These are phyloP conservation scores for Nasonia vitripennis DNA, from an alignment of 1,140 invertebrate genomes.

Conservation along the genomic window DNA sequence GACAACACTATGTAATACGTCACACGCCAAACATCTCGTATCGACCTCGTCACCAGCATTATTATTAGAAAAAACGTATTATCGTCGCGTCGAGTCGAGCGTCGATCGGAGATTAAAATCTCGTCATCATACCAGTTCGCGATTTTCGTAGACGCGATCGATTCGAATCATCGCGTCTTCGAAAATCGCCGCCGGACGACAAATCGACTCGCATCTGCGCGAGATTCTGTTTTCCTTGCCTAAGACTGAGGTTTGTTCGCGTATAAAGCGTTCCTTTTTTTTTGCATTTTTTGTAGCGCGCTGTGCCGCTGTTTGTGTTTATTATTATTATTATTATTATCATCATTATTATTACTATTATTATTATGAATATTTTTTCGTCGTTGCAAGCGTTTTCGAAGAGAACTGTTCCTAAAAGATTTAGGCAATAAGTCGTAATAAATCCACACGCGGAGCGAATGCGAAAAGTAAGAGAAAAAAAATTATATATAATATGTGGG, in stretches of 20 bases:
- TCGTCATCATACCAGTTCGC: slow-evolving; percentile 22
- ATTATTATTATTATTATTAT: slow-evolving; percentile 35
- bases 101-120: background rate
- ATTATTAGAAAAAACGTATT: slow-evolving; percentile 65
- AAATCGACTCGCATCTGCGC: slow-evolving; percentile 30
- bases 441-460: slow-evolving; percentile 40
- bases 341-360: slow-evolving; percentile 40
- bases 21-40: slow-evolving; percentile 58
- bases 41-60: slow-evolving; percentile 49
- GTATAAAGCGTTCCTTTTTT: slow-evolving; percentile 55
- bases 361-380: slow-evolving; percentile 46
- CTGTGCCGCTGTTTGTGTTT: slow-evolving; percentile 20
- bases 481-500: slow-evolving; percentile 14
- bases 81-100: slow-evolving; percentile 40
- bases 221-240: slow-evolving; percentile 64
- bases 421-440: slow-evolving; percentile 72
- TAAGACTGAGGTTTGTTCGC: slow-evolving; percentile 72
- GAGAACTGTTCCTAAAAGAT: slow-evolving; percentile 75
- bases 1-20: slow-evolving; percentile 12
- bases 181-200: slow-evolving; percentile 60
- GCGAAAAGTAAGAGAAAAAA: slow-evolving; percentile 11
- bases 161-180: slow-evolving; percentile 51
- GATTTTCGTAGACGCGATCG: slow-evolving; percentile 61
- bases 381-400: slow-evolving; percentile 72
- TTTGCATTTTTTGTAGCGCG: slow-evolving; percentile 39